Conservation (phyloP, 1,140 invertebrate species). For the Bombus turneri region DNA sequence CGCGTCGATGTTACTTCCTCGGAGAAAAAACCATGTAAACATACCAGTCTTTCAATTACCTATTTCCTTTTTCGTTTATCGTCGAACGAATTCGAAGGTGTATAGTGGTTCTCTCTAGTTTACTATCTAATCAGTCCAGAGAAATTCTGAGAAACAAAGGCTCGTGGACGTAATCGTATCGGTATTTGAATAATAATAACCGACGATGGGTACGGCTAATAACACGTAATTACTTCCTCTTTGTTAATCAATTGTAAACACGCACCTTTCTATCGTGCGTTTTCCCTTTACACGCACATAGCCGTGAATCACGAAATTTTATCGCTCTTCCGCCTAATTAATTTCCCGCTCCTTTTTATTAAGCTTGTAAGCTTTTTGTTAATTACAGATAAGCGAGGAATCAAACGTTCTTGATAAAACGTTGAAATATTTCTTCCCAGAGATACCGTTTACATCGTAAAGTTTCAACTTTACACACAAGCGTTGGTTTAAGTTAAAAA, state of each 20-base stretch:
- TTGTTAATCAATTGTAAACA: not conserved
- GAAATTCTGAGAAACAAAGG: conserved; percentile 1
- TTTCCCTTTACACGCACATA: not conserved
- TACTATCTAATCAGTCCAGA: conserved; percentile 16
- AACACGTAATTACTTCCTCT: conserved; percentile 32
- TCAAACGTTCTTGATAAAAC: not conserved
- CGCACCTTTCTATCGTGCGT: not conserved
- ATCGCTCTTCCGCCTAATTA: conserved; percentile 8
- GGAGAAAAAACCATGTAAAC: not conserved
- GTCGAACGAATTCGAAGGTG: not conserved
- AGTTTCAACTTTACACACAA: not conserved
- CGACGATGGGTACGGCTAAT: not conserved
- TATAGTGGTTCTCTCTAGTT: not conserved
- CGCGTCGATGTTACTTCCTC: not conserved
- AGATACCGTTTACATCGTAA: not conserved
- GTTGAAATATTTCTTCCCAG: not conserved
- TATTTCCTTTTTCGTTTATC: not conserved
- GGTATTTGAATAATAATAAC: conserved; percentile 27
- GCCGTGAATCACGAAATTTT: not conserved
- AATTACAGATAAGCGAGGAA: not conserved
- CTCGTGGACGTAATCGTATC: not conserved
- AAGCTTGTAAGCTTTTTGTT: not conserved
- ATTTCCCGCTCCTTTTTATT: not conserved
- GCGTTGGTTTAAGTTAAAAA: not conserved
- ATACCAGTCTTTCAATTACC: not conserved